Evolutionary conservation across 2,888 invertebrate genomes (phyloP).

Genomic region (Linnaemya vulpina): DNA sequence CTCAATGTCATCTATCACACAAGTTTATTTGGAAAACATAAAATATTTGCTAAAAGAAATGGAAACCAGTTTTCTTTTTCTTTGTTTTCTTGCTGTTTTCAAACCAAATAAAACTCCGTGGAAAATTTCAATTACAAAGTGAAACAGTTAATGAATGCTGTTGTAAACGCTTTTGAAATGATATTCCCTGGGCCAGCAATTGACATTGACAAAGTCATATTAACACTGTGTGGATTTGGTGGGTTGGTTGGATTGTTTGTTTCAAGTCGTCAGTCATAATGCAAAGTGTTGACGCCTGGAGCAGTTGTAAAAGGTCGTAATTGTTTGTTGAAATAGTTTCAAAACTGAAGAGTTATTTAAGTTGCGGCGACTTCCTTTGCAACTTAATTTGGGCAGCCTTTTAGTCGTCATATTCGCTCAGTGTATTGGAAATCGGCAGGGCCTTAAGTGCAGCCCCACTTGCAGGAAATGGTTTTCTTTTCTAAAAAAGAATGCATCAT

Average conservation of each 20-base stretch:
- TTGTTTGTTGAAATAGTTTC: neutral
- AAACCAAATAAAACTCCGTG: conserved; percentile 39
- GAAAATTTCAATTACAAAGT: conserved; percentile 38
- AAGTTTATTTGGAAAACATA: conserved; percentile 28
- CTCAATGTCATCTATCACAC: conserved; percentile 48
- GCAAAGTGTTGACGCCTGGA: neutral
- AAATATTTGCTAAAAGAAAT: conserved; percentile 24
- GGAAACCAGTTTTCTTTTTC: conserved; percentile 28
- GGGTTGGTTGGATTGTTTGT: neutral
- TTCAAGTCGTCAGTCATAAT: neutral
- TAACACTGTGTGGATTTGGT: conserved; percentile 55
- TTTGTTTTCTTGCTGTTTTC: neutral
- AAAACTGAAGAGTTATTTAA: neutral
- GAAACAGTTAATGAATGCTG: conserved; percentile 49
- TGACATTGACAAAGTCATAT: conserved; percentile 65
- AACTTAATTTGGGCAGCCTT: no score
- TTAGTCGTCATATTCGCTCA: no score
- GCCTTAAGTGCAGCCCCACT: no score
- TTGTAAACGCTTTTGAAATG: conserved; percentile 28
- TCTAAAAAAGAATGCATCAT: no score
- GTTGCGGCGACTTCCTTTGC: no score
- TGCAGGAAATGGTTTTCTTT: no score
- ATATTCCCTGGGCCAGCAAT: conserved; percentile 29
- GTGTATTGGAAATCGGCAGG: no score
- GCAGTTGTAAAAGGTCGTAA: neutral